A percentile compares a stretch with the other conserved stretches of the same genome.
These are phyloP conservation scores for Rhombomys opimus DNA, from an alignment of 2,113 vertebrate genomes.

Conservation along the genomic window DNA sequence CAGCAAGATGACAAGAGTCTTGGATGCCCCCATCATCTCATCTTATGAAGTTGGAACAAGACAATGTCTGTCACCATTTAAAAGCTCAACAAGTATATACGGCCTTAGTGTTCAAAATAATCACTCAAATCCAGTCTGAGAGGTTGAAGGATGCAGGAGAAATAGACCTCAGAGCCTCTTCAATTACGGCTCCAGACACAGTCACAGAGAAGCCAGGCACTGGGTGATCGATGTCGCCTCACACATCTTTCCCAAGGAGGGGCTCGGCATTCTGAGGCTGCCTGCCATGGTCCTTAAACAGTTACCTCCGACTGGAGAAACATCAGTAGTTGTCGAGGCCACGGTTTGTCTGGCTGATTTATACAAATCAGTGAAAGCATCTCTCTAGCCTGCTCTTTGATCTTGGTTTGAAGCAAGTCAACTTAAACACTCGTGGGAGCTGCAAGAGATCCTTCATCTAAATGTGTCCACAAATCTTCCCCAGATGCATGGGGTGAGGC, in stretches of 20 bases:
- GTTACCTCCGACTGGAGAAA: slow-evolving; percentile 46
- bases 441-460: slow-evolving; percentile 62
- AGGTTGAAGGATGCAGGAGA: not conserved
- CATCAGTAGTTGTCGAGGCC: slow-evolving; percentile 46
- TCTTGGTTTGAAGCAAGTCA: slow-evolving; percentile 68
- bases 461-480: slow-evolving; percentile 71
- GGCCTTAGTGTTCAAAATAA: slow-evolving; percentile 38
- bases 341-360: slow-evolving; percentile 66
- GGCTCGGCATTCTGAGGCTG: not conserved
- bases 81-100: not conserved
- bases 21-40: not conserved
- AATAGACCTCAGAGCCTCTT: slow-evolving; percentile 44
- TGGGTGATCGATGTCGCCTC: not conserved
- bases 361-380: slow-evolving; percentile 66
- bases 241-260: slow-evolving; percentile 45
- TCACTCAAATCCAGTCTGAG: not conserved
- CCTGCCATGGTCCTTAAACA: slow-evolving; percentile 61
- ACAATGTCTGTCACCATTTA: not conserved
- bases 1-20: not conserved
- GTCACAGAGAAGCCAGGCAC: not conserved
- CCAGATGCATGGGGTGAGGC: slow-evolving; percentile 56
- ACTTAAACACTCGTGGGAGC: slow-evolving; percentile 65
- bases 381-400: slow-evolving; percentile 68
- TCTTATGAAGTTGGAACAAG: not conserved
- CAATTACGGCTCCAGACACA: slow-evolving; percentile 5